Evolutionary conservation across 2,113 vertebrate genomes (phyloP).

Genomic region (Indicator maculatus): DNA sequence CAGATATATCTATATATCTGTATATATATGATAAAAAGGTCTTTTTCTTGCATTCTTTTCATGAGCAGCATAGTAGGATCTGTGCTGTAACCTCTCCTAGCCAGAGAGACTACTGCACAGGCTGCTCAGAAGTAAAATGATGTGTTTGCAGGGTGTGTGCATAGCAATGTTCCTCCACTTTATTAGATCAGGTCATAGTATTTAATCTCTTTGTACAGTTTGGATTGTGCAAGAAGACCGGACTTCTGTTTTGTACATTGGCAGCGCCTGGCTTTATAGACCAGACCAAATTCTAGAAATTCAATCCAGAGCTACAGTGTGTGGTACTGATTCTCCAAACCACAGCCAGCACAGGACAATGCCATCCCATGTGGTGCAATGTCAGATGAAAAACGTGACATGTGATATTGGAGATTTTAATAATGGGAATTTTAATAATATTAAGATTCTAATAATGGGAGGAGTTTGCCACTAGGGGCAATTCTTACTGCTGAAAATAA

Average conservation of each 20-base stretch:
- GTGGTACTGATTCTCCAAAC: not conserved
- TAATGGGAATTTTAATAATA: no score
- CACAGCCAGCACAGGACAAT: not conserved
- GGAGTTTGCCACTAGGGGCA: not conserved
- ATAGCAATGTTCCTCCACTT: not conserved
- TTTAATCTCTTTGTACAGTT: not conserved
- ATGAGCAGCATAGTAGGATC: not conserved
- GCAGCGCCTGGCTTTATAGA: not conserved
- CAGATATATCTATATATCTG: not conserved
- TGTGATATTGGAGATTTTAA: no score
- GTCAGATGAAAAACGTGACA: not conserved
- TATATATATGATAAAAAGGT: not conserved
- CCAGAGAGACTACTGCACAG: not conserved
- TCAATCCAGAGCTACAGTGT: not conserved
- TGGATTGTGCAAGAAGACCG: not conserved
- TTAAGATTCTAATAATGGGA: not conserved
- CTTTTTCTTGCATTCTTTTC: not conserved
- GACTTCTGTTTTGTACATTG: not conserved
- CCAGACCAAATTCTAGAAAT: not conserved
- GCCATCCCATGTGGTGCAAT: not conserved
- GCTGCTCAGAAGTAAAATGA: not conserved
- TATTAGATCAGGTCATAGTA: not conserved
- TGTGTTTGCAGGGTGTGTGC: not conserved
- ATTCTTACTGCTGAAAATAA: not conserved
- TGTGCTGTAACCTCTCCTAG: not conserved